These are phyloP conservation scores for Rhabdomys dilectus DNA, from an alignment of 2,113 vertebrate species.

Conservation along the genomic window DNA sequence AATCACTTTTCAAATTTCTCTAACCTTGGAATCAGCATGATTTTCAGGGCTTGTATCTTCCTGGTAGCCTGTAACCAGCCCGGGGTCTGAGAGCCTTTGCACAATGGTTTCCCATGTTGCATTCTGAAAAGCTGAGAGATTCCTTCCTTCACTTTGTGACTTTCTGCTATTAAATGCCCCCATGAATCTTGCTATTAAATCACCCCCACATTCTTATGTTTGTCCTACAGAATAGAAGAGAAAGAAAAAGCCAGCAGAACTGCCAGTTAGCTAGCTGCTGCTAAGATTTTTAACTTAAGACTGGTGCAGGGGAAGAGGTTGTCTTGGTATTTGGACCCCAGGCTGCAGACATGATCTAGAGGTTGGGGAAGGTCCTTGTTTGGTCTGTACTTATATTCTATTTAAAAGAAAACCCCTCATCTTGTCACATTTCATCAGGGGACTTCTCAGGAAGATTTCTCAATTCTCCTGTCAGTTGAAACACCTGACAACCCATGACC, in stretches of 20 bases:
- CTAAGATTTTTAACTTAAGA: neutral
- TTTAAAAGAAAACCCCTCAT: neutral
- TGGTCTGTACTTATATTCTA: neutral
- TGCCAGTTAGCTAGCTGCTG: neutral
- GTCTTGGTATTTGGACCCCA: neutral
- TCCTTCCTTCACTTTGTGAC: neutral
- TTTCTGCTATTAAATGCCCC: neutral
- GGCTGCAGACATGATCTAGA: no score
- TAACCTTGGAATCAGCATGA: neutral
- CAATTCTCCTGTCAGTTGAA: neutral
- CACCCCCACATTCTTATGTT: neutral
- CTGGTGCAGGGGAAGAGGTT: neutral
- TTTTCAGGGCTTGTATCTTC: neutral
- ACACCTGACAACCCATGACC: neutral
- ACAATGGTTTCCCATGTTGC: neutral
- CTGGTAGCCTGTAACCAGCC: neutral
- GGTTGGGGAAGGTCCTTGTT: neutral
- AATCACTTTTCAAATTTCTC: conserved; percentile 19
- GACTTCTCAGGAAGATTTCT: neutral
- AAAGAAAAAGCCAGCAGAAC: neutral
- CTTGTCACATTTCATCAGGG: neutral
- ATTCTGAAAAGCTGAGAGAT: neutral
- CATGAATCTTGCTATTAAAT: neutral
- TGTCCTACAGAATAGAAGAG: neutral
- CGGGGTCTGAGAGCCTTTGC: neutral